Base-by-base conservation (phyloP, 2,113 vertebrate species). In the Sturnira hondurensis region DNA sequence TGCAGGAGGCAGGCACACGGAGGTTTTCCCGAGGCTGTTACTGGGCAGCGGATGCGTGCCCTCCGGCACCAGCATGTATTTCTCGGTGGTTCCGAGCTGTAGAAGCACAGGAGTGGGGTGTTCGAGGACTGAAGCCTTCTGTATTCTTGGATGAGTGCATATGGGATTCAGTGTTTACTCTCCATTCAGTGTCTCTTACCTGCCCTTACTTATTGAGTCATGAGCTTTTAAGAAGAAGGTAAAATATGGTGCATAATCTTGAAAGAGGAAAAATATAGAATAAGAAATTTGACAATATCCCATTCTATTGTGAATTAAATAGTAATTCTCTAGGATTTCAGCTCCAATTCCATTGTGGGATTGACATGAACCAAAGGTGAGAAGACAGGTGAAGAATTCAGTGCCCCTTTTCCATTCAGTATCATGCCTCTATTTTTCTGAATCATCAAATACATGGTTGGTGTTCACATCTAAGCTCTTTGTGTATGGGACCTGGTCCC, bases 141-240 rank as follows among this genome's bases (percentile, higher is more conserved):
- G 89, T 71, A 58, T 85, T 93, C 41, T 93, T 74, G 31, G n/a
- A 31, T 97, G 86, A 95, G 93, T 96, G 1, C 38, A 67, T 89
- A 58, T 33, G 36, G 80, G 86, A 92, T 77, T 84, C 94, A 8
- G 87, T 11, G 78, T 97, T 95, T 86, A 84, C 4, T 91, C 96
- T 88, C 89, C 12, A 91, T 95, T 93, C 63, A 36, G 56, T 43
- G 61, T 63, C 61, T 63, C 31, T 31, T 13, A 63, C 61, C 5
- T 63, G 61, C 12, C 28, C 61, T 63, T 31, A 12, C 31, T 63
- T 31, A 31, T 12, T 31, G 61, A 31, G 61, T 63, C 28, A 2
- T 63, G 61, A 63, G 13, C 61, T 63, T 63, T 31, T 15, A 31
- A 31, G 13, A 56, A 78, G 36, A 36, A 54, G 22, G 26, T 80